A percentile compares a stretch with the other conserved stretches of the same genome.
Evolutionary conservation across 2,113 vertebrate genomes (phyloP).

Genomic region (Columbina picui): DNA sequence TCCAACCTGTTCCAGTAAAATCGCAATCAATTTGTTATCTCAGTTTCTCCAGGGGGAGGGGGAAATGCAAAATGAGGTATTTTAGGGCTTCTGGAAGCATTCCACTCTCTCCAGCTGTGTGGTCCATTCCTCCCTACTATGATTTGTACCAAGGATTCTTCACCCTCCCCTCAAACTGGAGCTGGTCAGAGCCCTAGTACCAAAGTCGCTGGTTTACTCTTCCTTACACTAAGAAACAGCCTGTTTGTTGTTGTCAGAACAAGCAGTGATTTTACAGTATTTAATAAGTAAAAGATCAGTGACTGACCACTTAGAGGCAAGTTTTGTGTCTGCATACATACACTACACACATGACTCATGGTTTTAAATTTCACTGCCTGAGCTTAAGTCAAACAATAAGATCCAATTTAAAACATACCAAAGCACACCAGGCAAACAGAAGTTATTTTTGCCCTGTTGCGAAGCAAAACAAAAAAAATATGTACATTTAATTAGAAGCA

Average conservation of each 20-base stretch:
- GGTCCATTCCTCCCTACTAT: not conserved
- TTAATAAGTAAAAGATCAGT: not conserved
- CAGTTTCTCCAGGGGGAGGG: not conserved
- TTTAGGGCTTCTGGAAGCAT: not conserved
- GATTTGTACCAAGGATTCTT: not conserved
- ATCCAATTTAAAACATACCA: not conserved
- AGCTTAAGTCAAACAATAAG: not conserved
- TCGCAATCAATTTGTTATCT: not conserved
- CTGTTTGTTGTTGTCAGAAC: not conserved
- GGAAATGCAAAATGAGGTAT: not conserved
- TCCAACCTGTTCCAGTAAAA: not conserved
- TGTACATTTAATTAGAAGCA: not conserved
- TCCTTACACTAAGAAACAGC: not conserved
- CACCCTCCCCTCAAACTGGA: not conserved
- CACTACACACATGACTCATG: not conserved
- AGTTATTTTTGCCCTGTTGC: not conserved
- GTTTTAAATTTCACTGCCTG: not conserved
- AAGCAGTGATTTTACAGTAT: not conserved
- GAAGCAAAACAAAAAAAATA: conserved; percentile 6
- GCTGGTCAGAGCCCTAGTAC: not conserved
- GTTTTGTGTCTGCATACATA: not conserved
- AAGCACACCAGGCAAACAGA: not conserved
- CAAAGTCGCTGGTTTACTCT: not conserved
- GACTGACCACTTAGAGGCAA: not conserved
- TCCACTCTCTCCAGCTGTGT: not conserved